Conservation (phyloP, 2,888 invertebrate genomes). For the Julus scanicus region DNA sequence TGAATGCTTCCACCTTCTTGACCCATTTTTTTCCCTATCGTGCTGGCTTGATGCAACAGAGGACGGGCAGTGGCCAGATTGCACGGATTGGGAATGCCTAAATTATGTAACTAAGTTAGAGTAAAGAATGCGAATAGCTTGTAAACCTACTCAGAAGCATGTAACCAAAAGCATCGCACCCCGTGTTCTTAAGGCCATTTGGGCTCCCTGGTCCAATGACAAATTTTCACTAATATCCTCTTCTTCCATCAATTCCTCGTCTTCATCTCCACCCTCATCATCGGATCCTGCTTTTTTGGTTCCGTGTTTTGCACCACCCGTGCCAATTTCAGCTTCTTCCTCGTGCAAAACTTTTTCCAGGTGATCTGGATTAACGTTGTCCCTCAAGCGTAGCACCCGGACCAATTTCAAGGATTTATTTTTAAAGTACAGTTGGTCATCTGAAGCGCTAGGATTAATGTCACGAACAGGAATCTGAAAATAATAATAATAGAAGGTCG, state of each 20-base stretch:
- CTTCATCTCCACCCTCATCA: conserved; percentile 68
- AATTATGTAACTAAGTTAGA: neutral
- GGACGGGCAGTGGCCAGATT: conserved; percentile 63
- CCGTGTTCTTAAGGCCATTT: neutral
- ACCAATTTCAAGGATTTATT: conserved; percentile 14
- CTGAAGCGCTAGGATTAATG: conserved; percentile 12
- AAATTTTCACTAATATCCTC: conserved; percentile 2
- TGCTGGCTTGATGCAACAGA: conserved; percentile 70
- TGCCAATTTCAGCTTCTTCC: conserved; percentile 65
- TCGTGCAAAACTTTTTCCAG: conserved; percentile 69
- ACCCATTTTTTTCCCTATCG: conserved; percentile 68
- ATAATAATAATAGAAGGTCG: neutral
- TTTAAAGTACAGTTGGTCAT: neutral
- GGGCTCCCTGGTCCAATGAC: neutral
- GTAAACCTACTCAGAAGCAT: neutral
- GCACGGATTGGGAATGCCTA: conserved; percentile 61
- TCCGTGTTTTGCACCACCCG: conserved; percentile 49
- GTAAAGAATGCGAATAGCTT: neutral
- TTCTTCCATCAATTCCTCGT: conserved; percentile 59
- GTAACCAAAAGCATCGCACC: neutral
- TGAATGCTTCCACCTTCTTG: conserved; percentile 70
- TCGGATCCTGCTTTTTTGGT: conserved; percentile 65
- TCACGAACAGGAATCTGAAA: conserved; percentile 42
- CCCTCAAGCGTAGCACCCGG: conserved; percentile 68
- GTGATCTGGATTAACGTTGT: conserved; percentile 72